These are phyloP conservation scores for Lepisosteus osseus DNA, from an alignment of 2,113 vertebrate species.

Conservation along the genomic window DNA sequence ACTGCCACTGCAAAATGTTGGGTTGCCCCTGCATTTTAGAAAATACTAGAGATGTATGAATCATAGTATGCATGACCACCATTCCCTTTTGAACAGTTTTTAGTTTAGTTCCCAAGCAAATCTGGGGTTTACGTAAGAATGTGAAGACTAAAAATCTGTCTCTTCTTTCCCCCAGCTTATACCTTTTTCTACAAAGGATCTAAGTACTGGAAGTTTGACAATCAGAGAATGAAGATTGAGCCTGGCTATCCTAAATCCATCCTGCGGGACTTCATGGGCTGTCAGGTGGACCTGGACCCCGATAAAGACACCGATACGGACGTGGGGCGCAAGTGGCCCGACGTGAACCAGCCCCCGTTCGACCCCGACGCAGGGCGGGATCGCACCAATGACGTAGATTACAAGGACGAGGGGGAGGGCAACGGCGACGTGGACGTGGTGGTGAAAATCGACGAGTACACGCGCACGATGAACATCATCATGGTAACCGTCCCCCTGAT, in stretches of 20 bases:
- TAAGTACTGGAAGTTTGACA: conserved; percentile 98
- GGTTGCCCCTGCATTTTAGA: not conserved
- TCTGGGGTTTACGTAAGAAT: not conserved
- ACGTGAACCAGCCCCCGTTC: conserved; percentile 73
- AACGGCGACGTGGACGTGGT: conserved; percentile 86
- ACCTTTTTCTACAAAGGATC: conserved; percentile 94
- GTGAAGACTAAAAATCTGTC: not conserved
- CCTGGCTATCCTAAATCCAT: conserved; percentile 95
- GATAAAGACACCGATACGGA: conserved; percentile 54
- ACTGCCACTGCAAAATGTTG: not conserved
- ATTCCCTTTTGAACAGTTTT: not conserved
- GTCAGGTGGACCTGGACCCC: conserved; percentile 68
- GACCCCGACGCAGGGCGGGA: conserved; percentile 65
- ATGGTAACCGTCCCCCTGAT: conserved; percentile 86
- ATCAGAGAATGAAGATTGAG: conserved; percentile 88
- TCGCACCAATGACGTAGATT: conserved; percentile 46
- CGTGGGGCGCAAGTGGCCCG: conserved; percentile 65
- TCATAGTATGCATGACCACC: not conserved
- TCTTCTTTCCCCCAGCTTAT: conserved; percentile 65
- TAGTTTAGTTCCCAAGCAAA: not conserved
- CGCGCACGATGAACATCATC: conserved; percentile 83
- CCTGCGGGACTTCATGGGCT: conserved; percentile 94
- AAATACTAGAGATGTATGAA: too few species aligned
- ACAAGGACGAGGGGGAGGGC: conserved; percentile 14
- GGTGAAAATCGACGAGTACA: conserved; percentile 86